A percentile compares a stretch with the other conserved stretches of the same genome.
phyloP scores from a whole-genome alignment of 2,797 vertebrate genomes.

The Eidolon dupreanum region DNA sequence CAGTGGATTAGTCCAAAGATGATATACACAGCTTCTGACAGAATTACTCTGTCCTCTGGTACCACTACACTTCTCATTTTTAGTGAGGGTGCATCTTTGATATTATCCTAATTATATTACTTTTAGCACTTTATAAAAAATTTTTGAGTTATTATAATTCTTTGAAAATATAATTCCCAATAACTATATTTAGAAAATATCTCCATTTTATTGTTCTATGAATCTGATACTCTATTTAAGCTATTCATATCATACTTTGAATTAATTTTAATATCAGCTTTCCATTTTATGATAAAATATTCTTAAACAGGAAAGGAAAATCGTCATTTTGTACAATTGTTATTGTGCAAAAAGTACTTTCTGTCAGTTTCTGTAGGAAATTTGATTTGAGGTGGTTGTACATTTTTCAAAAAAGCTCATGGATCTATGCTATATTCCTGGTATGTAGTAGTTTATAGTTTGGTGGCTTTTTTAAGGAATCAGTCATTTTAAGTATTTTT shows the following conservation, averaged over 20 bases:
- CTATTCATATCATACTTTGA: background rate
- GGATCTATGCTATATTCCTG: background rate
- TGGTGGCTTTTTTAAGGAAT: background rate
- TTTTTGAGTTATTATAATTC: background rate
- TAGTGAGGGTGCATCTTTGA: background rate
- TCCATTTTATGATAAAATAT: constrained; percentile 39
- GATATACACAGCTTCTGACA: background rate
- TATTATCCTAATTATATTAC: background rate
- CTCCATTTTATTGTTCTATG: background rate
- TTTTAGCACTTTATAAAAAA: background rate
- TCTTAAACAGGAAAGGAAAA: background rate
- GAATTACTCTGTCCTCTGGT: background rate
- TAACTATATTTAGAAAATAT: background rate
- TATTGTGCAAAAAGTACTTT: background rate
- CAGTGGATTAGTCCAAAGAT: background rate
- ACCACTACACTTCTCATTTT: background rate
- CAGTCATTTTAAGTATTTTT: background rate
- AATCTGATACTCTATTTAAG: background rate
- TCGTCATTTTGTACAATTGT: no score
- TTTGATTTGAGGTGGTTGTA: background rate
- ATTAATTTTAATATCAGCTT: constrained; percentile 13
- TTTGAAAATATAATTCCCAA: background rate
- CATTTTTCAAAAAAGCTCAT: background rate
- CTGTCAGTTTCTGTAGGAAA: background rate
- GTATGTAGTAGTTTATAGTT: constrained; percentile 14